Evolutionary conservation across 2,113 vertebrate genomes (phyloP).

Genomic region (Lepus europaeus): DNA sequence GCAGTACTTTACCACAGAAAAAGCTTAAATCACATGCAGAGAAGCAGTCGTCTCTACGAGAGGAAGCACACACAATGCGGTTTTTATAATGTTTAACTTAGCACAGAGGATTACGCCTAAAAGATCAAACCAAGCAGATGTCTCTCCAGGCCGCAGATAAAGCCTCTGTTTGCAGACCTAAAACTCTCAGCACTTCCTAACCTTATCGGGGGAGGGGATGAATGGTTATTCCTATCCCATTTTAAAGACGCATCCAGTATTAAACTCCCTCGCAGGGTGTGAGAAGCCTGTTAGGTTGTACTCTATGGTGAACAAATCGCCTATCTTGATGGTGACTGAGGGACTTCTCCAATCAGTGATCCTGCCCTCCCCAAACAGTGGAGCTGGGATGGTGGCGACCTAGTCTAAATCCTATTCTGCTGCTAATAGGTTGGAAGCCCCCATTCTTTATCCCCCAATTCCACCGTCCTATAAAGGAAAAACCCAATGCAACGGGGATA

Average conservation of each 20-base stretch:
- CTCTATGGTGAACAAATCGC: neutral
- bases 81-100: constrained; percentile 22
- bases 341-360: neutral
- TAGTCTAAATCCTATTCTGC: neutral
- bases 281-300: neutral
- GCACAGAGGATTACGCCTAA: neutral
- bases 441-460: neutral
- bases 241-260: constrained; percentile 5
- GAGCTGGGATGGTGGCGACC: neutral
- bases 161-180: constrained; percentile 27
- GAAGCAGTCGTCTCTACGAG: neutral
- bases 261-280: neutral
- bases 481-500: neutral
- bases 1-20: neutral
- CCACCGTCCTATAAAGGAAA: neutral
- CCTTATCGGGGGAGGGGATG: neutral
- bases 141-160: neutral
- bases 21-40: neutral
- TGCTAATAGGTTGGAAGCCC: neutral
- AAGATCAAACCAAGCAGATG: constrained; percentile 1
- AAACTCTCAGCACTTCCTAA: constrained; percentile 63
- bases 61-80: neutral
- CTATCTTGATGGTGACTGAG: neutral
- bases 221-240: constrained; percentile 22
- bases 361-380: neutral